Conservation (phyloP, 2,113 vertebrate species). For the Podiceps cristatus region DNA sequence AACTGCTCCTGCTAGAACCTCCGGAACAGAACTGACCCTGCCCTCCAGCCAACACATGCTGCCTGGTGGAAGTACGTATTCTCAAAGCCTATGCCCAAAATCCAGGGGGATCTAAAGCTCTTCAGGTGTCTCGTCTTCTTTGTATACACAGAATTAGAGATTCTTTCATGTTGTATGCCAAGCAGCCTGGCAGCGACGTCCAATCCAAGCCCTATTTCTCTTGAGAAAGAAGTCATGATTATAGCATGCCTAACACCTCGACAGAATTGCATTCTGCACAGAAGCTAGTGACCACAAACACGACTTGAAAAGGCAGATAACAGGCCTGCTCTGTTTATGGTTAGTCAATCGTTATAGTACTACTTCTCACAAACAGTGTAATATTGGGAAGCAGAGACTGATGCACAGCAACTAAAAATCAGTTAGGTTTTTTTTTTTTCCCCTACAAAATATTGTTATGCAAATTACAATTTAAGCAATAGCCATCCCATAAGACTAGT, state of each 20-base stretch:
- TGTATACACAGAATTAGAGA: no score
- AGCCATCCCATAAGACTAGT: background rate
- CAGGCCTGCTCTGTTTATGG: background rate
- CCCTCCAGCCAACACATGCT: accelerated
- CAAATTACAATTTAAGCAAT: background rate
- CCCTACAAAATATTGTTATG: background rate
- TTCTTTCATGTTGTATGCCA: background rate
- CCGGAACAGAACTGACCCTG: background rate
- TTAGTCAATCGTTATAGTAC: background rate
- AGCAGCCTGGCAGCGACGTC: background rate
- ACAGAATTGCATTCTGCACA: background rate
- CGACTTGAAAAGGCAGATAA: accelerated
- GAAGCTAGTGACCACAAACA: background rate
- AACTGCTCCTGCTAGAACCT: background rate
- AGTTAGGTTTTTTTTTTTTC: background rate
- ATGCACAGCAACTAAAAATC: background rate
- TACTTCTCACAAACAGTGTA: no score
- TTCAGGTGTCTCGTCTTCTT: background rate
- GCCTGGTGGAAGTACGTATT: background rate
- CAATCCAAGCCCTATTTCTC: background rate
- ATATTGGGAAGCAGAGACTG: background rate
- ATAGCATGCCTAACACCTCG: background rate
- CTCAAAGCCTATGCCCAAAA: background rate
- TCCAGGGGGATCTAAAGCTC: background rate
- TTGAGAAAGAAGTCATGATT: background rate